Percentiles rank a stretch among this genome's conserved stretches.
Evolutionary conservation across 1,140 invertebrate species (phyloP).

Genomic region (Nixonia krombeini): DNA sequence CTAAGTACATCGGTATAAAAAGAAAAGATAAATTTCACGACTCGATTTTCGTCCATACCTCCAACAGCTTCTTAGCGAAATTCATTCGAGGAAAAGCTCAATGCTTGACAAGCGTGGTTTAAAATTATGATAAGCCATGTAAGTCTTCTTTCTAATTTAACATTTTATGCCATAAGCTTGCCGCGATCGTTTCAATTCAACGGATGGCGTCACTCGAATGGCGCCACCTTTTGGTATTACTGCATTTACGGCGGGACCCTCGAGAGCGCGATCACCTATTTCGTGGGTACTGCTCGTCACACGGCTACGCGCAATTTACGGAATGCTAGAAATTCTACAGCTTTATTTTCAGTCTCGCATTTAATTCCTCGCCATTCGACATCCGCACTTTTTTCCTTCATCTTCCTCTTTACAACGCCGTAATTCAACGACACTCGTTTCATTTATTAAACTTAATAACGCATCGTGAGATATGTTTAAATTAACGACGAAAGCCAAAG

Average conservation of each 20-base stretch:
- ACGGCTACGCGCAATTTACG: conserved; percentile 17
- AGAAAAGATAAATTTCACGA: too few species aligned
- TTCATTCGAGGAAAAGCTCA: too few species aligned
- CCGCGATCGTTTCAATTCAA: conserved; percentile 32
- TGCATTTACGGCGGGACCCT: conserved; percentile 19
- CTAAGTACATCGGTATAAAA: too few species aligned
- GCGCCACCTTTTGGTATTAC: conserved; percentile 14
- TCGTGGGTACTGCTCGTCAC: conserved; percentile 14
- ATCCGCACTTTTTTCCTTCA: background rate
- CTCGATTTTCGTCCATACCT: too few species aligned
- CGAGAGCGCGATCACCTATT: too few species aligned
- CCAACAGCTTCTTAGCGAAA: too few species aligned
- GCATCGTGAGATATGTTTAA: background rate
- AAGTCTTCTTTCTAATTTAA: conserved; percentile 1
- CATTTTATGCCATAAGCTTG: conserved; percentile 21
- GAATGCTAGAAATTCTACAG: conserved; percentile 24
- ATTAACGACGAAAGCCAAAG: background rate
- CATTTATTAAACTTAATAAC: background rate
- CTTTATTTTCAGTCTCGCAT: conserved; percentile 20
- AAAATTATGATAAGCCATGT: too few species aligned
- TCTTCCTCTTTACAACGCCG: conserved; percentile 1
- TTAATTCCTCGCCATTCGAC: conserved; percentile 17
- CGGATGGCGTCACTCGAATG: conserved; percentile 19
- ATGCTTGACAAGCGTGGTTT: too few species aligned
- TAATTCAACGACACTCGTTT: conserved; percentile 3